These are phyloP conservation scores for Pterostichus madidus DNA, from an alignment of 2,888 invertebrate genomes.

Conservation along the genomic window DNA sequence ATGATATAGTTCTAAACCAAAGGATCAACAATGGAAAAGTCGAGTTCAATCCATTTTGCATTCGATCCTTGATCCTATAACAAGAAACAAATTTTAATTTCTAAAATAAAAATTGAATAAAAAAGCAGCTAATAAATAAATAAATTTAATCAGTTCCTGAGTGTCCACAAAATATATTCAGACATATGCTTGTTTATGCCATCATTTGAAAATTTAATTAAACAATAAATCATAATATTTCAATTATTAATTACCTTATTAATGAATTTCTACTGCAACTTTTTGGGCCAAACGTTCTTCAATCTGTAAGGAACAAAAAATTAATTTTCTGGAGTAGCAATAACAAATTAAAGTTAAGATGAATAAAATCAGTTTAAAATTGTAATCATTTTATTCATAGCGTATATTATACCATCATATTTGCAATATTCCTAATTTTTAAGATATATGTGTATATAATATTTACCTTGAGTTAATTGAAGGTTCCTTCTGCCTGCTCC, in stretches of 20 bases:
- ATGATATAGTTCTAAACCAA: too few relatives aligned
- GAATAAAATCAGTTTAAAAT: background rate
- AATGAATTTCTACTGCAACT: background rate
- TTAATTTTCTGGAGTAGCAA: conserved; percentile 1
- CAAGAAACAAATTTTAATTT: too few relatives aligned
- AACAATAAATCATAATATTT: background rate
- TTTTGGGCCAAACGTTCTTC: too few relatives aligned
- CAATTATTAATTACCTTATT: background rate
- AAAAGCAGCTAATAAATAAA: too few relatives aligned
- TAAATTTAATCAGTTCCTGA: conserved; percentile 14
- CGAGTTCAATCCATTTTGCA: too few relatives aligned
- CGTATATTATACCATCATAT: conserved; percentile 36
- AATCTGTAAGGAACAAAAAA: conserved; percentile 12
- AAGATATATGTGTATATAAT: too few relatives aligned
- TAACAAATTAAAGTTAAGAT: background rate
- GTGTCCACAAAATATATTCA: conserved; percentile 46
- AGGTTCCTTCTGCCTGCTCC: background rate
- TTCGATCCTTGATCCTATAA: too few relatives aligned
- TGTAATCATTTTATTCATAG: conserved; percentile 27
- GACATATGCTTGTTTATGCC: conserved; percentile 54
- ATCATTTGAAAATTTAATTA: conserved; percentile 25
- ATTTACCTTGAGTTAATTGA: conserved; percentile 16
- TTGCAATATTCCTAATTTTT: too few relatives aligned
- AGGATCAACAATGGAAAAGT: too few relatives aligned
- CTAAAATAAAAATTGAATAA: too few relatives aligned